Conservation (phyloP, 2,113 vertebrate genomes). For the Indicator maculatus region DNA sequence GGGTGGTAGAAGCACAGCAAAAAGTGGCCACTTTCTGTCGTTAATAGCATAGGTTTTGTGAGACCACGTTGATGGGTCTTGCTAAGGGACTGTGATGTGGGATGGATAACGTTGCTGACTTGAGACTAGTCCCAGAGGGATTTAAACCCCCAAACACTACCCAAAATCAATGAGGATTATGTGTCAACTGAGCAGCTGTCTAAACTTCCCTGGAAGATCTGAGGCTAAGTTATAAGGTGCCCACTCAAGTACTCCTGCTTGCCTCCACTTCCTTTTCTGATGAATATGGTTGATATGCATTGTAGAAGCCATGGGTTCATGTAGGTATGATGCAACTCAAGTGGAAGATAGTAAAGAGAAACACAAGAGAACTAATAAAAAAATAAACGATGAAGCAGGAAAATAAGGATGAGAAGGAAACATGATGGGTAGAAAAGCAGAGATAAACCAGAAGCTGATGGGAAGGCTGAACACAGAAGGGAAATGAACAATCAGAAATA, state of each 20-base stretch:
- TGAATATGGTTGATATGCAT: neutral
- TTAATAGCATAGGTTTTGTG: neutral
- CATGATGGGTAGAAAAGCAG: neutral
- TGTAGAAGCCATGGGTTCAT: neutral
- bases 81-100: neutral
- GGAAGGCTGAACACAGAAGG: neutral
- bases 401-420: neutral
- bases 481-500: neutral
- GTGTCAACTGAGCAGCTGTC: constrained; percentile 23
- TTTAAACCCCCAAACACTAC: constrained; percentile 28
- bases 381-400: neutral
- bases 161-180: constrained; percentile 24
- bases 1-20: neutral
- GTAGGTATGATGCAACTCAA: neutral
- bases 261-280: neutral
- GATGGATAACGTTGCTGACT: neutral
- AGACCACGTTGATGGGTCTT: neutral
- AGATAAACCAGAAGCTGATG: neutral
- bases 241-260: neutral
- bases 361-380: neutral
- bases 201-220: constrained; percentile 34
- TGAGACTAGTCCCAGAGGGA: neutral
- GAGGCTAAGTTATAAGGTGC: neutral
- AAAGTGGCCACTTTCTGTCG: neutral
- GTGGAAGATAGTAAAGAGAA: neutral